Base-by-base conservation (phyloP, 2,797 vertebrate genomes). In the Erithacus rubecula region DNA sequence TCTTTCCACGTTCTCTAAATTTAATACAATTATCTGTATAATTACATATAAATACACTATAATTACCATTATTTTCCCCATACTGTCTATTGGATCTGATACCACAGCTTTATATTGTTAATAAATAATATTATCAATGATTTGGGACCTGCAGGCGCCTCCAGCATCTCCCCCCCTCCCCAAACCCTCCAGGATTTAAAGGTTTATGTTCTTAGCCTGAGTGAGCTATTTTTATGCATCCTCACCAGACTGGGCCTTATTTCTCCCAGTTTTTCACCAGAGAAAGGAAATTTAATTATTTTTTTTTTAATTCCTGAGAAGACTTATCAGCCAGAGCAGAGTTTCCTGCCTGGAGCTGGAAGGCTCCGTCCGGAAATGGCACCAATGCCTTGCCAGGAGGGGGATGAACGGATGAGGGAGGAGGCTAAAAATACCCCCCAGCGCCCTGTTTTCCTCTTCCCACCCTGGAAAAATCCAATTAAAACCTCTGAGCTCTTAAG, bases 281-380 rank as follows among this genome's bases (percentile, higher is more conserved):
- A 74, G 92, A 88, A 92, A 53, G 87, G 71, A 87, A 87, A 65
- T 78, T 39, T 72, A 37, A 44, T 77, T 81, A 2, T 78, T 67
- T 70, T 72, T 70, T 72, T 55, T 60, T 53, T 41, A 86, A 51
- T 87, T 89, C 85, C 89, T 81, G 93, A 70, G 88, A 70, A 93
- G 82, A 87, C 86, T 87, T 95, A 95, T 96, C 95, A 6, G 75
- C 71, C 9, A 0, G 79, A 65, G 81, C 96, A 97, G 89, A 78
- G 52, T 82, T 97, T 97, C 96, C 96, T 96, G 95, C 75, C 71
- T n/a, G 43, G 93, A 87, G 90, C 89, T 72, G 65, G 20, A 92
- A 96, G 95, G 90, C 77, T 79, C 91, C 20, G 47, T 91, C 93
- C 89, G 95, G 95, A 97, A 96, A 75, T 62, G 5, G 30, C 5